Evolutionary conservation across 2,888 invertebrate species (phyloP), one percentile per base, ranked within the genome.

Genomic region (Drosophila acutilabella): DNA sequence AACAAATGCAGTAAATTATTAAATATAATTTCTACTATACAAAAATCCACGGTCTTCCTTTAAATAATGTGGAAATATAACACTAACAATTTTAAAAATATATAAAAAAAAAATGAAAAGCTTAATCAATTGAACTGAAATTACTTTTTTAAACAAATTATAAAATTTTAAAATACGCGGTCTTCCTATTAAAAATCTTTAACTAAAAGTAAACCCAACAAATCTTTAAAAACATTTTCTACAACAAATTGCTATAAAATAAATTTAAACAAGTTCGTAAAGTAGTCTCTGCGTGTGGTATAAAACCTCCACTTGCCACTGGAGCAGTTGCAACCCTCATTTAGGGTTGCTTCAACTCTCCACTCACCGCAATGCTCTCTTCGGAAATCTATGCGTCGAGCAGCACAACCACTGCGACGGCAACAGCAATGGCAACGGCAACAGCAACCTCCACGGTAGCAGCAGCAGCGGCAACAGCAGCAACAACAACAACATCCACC

Each of bases 281-380:
- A 57, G 36, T 38, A 30, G 48, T 38, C 56, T 42, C 57, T 47
- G 38, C 13, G 20, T 20, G 1, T 8, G 26, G 16, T 42, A 18
- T 7, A 18, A 26, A 16, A 44, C 18, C 48, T 41, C 1, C 41
- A 60, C 48, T 47, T 48, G 52, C 33, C 14, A 48, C 50, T 33
- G 18, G 4, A 13, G 36, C 13, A 13, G n/a, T 56, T 47, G 45
- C 61, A 65, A 76, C 64, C 77, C 74, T 33, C 13, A 16, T 2
- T n/a, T 3, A 8, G 38, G 33, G n/a, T 3, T 6, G 14, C 36
- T 26, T 13, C 10, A 66, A 50, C 53, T 76, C 78, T 74, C 60
- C 50, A 53, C 53, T 30, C 30, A 56, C 50, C 58, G 36, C 45
- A 57, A 90, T 91, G 90, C 74, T 90, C 58, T 82, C 86, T 41